Conservation (phyloP, 2,888 invertebrate species). For the Torymus aiolomorphi region DNA sequence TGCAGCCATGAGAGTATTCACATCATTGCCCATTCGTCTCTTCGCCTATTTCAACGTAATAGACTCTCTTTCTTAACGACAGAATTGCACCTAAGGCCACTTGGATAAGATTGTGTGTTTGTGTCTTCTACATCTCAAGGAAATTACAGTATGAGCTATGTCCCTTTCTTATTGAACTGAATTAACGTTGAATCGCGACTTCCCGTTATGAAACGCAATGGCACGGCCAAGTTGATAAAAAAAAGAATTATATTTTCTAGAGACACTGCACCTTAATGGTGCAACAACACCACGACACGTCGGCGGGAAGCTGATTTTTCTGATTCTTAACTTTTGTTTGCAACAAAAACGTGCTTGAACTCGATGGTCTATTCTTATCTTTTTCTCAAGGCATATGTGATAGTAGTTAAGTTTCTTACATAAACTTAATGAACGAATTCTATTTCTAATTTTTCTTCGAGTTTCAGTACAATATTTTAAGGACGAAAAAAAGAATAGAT, state of each 20-base stretch:
- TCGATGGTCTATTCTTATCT: conserved; percentile 17
- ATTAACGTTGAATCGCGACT: conserved; percentile 47
- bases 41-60: conserved; percentile 31
- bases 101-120: conserved; percentile 51
- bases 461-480: not conserved
- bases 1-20: conserved; percentile 1
- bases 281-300: conserved; percentile 23
- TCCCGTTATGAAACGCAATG: conserved; percentile 55
- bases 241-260: conserved; percentile 47
- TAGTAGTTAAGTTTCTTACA: too few species aligned
- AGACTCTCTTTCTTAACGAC: conserved; percentile 42
- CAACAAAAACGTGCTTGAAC: conserved; percentile 15
- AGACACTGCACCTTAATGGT: conserved; percentile 15
- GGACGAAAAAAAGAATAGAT: conserved; percentile 31
- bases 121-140: conserved; percentile 42
- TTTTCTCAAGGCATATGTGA: conserved; percentile 1
- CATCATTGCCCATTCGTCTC: conserved; percentile 1
- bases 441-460: too few species aligned
- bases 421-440: too few species aligned
- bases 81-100: conserved; percentile 61
- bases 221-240: conserved; percentile 57
- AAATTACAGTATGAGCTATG: conserved; percentile 34
- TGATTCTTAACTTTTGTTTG: not conserved
- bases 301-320: conserved; percentile 38
- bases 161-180: conserved; percentile 26